Conservation (phyloP, 2,888 invertebrate genomes). For the Cryptus viduatorius region DNA sequence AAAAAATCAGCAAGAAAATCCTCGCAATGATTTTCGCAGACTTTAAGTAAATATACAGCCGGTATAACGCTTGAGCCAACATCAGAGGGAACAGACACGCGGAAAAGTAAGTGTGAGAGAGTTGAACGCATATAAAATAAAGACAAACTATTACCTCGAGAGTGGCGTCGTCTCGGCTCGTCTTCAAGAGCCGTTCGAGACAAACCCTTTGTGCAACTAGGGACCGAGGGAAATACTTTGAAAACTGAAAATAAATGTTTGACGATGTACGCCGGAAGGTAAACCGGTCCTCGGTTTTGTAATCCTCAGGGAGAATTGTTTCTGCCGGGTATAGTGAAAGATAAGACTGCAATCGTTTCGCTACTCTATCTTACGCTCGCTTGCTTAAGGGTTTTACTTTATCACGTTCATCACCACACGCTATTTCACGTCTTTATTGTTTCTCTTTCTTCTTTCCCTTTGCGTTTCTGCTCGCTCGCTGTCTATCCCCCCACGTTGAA, state of each 20-base stretch:
- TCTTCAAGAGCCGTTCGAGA: neutral
- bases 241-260: conserved; percentile 64
- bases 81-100: neutral
- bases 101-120: neutral
- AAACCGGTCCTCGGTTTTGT: conserved; percentile 40
- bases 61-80: neutral
- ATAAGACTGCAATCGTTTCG: conserved; percentile 52
- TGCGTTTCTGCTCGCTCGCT: neutral
- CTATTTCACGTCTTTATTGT: conserved; percentile 24
- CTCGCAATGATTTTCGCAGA: neutral
- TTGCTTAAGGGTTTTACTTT: conserved; percentile 34
- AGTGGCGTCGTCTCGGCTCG: conserved; percentile 12
- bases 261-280: conserved; percentile 52
- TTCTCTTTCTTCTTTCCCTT: neutral
- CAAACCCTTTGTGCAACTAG: neutral
- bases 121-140: conserved; percentile 21
- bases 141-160: conserved; percentile 24
- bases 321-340: conserved; percentile 27
- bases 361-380: conserved; percentile 36
- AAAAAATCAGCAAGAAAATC: no score
- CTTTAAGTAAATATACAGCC: neutral
- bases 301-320: conserved; percentile 56
- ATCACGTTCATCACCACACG: conserved; percentile 19
- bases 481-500: conserved; percentile 14
- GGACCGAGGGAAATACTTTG: conserved; percentile 23